Conservation (phyloP, 2,888 invertebrate genomes). For the Arrhopalites spinosus region DNA sequence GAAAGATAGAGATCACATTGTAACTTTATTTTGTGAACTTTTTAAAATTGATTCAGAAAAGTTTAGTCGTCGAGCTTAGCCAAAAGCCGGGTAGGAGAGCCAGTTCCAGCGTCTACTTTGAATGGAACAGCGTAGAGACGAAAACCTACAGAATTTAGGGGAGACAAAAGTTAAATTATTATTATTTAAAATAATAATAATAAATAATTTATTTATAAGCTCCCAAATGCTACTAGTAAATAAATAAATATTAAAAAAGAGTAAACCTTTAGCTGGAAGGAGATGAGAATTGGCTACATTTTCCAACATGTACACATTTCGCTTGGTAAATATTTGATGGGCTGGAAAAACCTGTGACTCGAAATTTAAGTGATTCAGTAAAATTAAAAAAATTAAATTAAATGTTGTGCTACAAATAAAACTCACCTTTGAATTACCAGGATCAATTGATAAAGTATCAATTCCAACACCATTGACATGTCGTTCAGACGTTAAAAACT, state of each 20-base stretch:
- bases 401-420: not conserved
- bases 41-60: not conserved
- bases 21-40: too few relatives aligned
- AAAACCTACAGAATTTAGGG: slow-evolving; percentile 35
- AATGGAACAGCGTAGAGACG: slow-evolving; percentile 48
- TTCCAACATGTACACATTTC: slow-evolving; percentile 38
- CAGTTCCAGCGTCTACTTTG: slow-evolving; percentile 45
- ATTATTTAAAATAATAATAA: too few relatives aligned
- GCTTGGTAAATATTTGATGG: slow-evolving; percentile 34
- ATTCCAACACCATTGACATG: slow-evolving; percentile 46
- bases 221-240: too few relatives aligned
- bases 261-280: slow-evolving; percentile 38
- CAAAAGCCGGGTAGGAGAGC: slow-evolving; percentile 38
- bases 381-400: not conserved
- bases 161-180: slow-evolving; percentile 40
- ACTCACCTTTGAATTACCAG: slow-evolving; percentile 40
- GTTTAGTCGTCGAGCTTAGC: slow-evolving; percentile 16
- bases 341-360: slow-evolving; percentile 36
- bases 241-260: too few relatives aligned
- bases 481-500: slow-evolving; percentile 42
- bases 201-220: too few relatives aligned
- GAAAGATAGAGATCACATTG: too few relatives aligned
- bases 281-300: slow-evolving; percentile 46
- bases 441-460: slow-evolving; percentile 46
- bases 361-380: not conserved